Conservation (phyloP, 2,888 invertebrate genomes). For the Yponomeuta malinellus region DNA sequence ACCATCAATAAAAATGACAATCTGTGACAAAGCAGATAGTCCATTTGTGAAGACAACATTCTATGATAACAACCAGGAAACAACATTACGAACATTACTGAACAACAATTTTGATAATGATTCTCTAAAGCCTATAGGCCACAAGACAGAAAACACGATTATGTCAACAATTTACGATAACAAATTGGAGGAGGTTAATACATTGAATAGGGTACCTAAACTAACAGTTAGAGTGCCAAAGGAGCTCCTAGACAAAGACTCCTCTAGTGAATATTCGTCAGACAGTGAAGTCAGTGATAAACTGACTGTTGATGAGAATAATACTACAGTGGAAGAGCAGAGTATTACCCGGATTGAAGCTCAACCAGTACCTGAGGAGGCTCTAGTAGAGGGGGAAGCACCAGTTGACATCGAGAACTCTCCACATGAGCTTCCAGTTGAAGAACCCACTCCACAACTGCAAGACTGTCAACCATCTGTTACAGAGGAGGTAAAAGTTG, state of each 20-base stretch:
- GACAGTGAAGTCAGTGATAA: slow-evolving; percentile 79
- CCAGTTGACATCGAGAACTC: background rate
- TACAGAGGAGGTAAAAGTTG: slow-evolving; percentile 51
- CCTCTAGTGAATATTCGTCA: slow-evolving; percentile 70
- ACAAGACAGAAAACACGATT: slow-evolving; percentile 53
- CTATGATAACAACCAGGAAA: slow-evolving; percentile 59
- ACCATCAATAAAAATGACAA: slow-evolving; percentile 68
- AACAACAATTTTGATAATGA: slow-evolving; percentile 56
- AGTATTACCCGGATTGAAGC: slow-evolving; percentile 22
- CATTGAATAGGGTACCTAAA: slow-evolving; percentile 79
- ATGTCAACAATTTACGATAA: slow-evolving; percentile 70
- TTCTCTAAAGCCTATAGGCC: slow-evolving; percentile 38
- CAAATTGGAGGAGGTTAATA: slow-evolving; percentile 58
- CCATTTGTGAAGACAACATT: slow-evolving; percentile 68
- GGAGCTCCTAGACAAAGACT: slow-evolving; percentile 72
- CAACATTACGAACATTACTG: slow-evolving; percentile 49
- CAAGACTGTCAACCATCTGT: slow-evolving; percentile 28
- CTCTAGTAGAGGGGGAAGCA: no score
- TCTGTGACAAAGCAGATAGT: slow-evolving; percentile 68
- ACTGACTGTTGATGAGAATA: slow-evolving; percentile 74
- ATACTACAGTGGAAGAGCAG: slow-evolving; percentile 33
- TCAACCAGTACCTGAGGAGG: slow-evolving; percentile 18
- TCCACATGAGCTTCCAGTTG: background rate
- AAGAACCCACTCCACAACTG: slow-evolving; percentile 3
- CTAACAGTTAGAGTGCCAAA: slow-evolving; percentile 80